Evolutionary conservation across 2,113 vertebrate genomes (phyloP).

Genomic region (Narcine bancroftii): DNA sequence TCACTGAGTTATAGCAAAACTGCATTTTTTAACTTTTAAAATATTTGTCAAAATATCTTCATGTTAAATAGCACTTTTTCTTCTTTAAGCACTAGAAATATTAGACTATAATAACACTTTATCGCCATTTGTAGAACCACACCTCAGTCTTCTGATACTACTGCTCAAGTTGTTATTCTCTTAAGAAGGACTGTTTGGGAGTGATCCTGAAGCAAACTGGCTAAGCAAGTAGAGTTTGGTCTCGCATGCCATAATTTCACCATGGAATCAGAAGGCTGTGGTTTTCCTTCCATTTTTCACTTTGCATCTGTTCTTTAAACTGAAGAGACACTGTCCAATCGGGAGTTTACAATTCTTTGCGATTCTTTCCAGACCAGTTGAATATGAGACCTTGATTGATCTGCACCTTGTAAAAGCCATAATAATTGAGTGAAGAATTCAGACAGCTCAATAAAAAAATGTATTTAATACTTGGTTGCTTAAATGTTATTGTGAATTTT

Average conservation of each 20-base stretch:
- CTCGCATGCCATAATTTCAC: not conserved
- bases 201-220: not conserved
- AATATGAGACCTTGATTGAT: not conserved
- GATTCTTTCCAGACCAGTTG: not conserved
- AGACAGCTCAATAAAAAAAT: not conserved
- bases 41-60: not conserved
- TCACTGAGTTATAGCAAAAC: not conserved
- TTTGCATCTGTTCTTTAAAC: not conserved
- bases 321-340: not conserved
- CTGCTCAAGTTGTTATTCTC: not conserved
- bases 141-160: not conserved
- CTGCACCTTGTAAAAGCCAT: not conserved
- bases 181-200: not conserved
- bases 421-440: not conserved
- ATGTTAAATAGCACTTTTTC: not conserved
- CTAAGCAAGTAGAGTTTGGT: not conserved
- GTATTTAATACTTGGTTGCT: not conserved
- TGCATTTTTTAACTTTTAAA: no score
- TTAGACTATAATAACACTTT: no score
- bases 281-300: not conserved
- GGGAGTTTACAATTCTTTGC: not conserved
- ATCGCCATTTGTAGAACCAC: no score
- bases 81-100: not conserved
- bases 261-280: not conserved
- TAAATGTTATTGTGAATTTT: not conserved